A percentile compares a stretch with the other conserved stretches of the same genome.
Evolutionary conservation across 1,140 invertebrate species (phyloP).

Genomic region (Rhyzopertha dominica): DNA sequence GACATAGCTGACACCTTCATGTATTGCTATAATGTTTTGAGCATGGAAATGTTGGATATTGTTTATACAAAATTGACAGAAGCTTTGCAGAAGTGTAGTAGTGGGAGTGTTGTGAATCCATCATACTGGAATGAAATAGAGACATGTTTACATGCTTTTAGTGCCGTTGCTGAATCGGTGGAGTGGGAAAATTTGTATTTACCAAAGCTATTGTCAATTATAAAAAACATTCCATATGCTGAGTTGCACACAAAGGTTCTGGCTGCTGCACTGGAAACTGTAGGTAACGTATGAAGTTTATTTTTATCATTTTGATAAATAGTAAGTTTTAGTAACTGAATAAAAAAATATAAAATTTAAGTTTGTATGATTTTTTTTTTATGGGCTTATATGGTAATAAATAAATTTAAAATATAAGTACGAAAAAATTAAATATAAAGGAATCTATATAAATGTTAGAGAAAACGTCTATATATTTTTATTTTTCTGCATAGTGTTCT

Average conservation of each 20-base stretch:
- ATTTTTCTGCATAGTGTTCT: no score
- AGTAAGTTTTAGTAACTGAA: no score
- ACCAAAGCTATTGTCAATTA: constrained; percentile 62
- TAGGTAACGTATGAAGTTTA: constrained; percentile 49
- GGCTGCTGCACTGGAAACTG: constrained; percentile 64
- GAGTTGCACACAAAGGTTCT: constrained; percentile 56
- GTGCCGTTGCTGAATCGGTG: constrained; percentile 72
- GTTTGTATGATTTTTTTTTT: constrained; percentile 22
- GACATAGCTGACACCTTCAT: constrained; percentile 85
- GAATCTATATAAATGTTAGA: no score
- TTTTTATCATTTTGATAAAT: constrained; percentile 6
- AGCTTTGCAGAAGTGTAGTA: constrained; percentile 46
- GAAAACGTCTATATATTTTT: no score
- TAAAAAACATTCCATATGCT: constrained; percentile 61
- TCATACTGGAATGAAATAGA: constrained; percentile 63
- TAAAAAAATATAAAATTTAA: constrained; percentile 1
- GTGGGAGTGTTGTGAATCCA: constrained; percentile 14
- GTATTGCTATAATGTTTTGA: constrained; percentile 77
- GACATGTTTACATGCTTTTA: constrained; percentile 76
- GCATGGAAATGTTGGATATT: constrained; percentile 62
- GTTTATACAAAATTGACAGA: constrained; percentile 55
- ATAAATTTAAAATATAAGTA: no score
- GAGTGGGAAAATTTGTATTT: constrained; percentile 58
- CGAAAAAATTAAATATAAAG: no score
- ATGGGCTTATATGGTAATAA: no score